Conservation (phyloP, 2,888 invertebrate genomes). For the Campoplex nolae region DNA sequence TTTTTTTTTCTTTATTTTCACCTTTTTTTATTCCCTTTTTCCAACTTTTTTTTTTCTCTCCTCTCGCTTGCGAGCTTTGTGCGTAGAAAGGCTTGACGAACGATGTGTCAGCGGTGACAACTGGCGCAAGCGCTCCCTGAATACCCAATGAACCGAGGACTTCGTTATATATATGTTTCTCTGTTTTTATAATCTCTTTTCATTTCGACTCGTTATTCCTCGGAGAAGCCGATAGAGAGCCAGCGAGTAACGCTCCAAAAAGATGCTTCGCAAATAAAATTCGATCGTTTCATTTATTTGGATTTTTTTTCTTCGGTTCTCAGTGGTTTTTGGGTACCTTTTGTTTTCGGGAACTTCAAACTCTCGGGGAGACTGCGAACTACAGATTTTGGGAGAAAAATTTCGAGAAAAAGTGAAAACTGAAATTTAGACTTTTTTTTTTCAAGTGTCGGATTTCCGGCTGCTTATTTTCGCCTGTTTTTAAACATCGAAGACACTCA, state of each 20-base stretch:
- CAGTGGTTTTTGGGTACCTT: neutral
- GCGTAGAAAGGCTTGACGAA: constrained; percentile 83
- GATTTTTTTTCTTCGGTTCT: neutral
- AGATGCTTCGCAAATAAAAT: neutral
- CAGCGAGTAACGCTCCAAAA: neutral
- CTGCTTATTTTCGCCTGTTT: neutral
- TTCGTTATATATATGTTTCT: constrained; percentile 32
- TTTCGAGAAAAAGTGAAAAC: neutral
- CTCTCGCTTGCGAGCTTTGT: constrained; percentile 75
- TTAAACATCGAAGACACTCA: neutral
- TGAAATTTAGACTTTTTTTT: neutral
- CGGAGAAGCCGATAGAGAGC: neutral
- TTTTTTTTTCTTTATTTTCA: constrained; percentile 6
- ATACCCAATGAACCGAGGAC: constrained; percentile 81
- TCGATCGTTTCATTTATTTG: neutral
- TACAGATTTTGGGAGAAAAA: neutral
- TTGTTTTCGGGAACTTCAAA: neutral
- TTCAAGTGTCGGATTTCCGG: neutral
- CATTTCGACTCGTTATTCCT: neutral
- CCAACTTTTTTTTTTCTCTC: constrained; percentile 30
- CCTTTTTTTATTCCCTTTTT: constrained; percentile 24
- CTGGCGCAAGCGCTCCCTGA: constrained; percentile 84
- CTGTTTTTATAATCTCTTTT: constrained; percentile 28
- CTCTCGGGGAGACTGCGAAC: neutral
- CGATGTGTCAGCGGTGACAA: constrained; percentile 85